phyloP scores from a whole-genome alignment of 2,797 vertebrate genomes.

The Propithecus perrieri region DNA sequence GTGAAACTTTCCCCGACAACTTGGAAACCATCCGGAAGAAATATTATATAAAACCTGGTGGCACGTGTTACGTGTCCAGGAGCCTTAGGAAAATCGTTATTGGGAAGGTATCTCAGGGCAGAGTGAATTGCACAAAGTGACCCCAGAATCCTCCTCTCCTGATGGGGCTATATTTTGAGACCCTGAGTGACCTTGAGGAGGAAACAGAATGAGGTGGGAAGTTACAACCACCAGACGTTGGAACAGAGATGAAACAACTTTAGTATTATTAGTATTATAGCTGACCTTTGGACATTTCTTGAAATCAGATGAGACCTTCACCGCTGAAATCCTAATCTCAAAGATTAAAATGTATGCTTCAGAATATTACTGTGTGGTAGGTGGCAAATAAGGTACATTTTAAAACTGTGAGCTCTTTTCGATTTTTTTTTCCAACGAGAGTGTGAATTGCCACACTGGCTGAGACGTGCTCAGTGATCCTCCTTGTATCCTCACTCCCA shows the following conservation, averaged over 20 bases:
- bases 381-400: constrained; percentile 20
- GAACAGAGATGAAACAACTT: neutral
- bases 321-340: constrained; percentile 41
- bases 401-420: neutral
- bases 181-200: neutral
- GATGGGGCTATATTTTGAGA: neutral
- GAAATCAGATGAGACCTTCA: constrained; percentile 16
- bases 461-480: neutral
- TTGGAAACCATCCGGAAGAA: constrained; percentile 31
- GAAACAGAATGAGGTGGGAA: neutral
- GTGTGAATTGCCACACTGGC: neutral
- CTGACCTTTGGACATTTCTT: constrained; percentile 48
- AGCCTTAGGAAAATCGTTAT: neutral
- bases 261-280: neutral
- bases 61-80: neutral
- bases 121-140: neutral
- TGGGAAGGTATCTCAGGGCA: neutral
- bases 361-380: neutral
- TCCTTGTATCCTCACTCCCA: neutral
- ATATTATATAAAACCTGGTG: neutral
- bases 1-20: constrained; percentile 24
- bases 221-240: neutral
- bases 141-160: neutral
- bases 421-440: neutral
- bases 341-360: constrained; percentile 45